A percentile compares a stretch with the other conserved stretches of the same genome.
Evolutionary conservation across 2,113 vertebrate genomes (phyloP).

Genomic region (Pomatorhinus ruficollis): DNA sequence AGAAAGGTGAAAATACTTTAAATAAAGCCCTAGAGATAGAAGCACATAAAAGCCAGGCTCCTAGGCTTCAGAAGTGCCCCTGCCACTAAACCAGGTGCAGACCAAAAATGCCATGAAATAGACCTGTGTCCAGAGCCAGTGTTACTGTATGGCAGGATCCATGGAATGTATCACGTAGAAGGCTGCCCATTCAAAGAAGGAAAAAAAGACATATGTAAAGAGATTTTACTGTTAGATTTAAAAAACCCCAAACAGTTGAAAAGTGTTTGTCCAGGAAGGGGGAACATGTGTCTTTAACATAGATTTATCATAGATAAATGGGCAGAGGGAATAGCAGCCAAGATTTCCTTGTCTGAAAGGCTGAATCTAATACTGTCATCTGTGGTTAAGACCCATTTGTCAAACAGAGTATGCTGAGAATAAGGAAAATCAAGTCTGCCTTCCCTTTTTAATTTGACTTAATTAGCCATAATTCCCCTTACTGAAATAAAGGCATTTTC

Average conservation of each 20-base stretch:
- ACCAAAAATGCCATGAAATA: background rate
- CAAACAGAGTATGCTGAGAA: conserved; percentile 48
- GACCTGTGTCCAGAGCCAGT: background rate
- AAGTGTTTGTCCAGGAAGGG: background rate
- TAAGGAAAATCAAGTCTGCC: conserved; percentile 57
- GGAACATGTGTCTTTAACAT: conserved; percentile 44
- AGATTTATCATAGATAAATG: conserved; percentile 61
- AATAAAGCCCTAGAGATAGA: background rate
- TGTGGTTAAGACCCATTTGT: conserved; percentile 65
- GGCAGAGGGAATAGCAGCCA: conserved; percentile 53
- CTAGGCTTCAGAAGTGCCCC: background rate
- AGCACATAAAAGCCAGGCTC: background rate
- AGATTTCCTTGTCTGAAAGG: conserved; percentile 52
- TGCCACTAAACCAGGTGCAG: background rate
- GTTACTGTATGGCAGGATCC: background rate
- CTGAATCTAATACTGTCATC: conserved; percentile 63
- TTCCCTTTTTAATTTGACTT: conserved; percentile 58
- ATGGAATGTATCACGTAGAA: background rate
- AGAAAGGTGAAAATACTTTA: background rate
- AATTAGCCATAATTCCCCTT: conserved; percentile 29
- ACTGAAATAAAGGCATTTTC: conserved; percentile 42
- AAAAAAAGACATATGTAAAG: background rate
- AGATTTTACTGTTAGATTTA: background rate
- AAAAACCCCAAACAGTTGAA: background rate
- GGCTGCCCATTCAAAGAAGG: background rate